Conservation (phyloP, 2,797 vertebrate species). For the Falco novaeseelandiae region DNA sequence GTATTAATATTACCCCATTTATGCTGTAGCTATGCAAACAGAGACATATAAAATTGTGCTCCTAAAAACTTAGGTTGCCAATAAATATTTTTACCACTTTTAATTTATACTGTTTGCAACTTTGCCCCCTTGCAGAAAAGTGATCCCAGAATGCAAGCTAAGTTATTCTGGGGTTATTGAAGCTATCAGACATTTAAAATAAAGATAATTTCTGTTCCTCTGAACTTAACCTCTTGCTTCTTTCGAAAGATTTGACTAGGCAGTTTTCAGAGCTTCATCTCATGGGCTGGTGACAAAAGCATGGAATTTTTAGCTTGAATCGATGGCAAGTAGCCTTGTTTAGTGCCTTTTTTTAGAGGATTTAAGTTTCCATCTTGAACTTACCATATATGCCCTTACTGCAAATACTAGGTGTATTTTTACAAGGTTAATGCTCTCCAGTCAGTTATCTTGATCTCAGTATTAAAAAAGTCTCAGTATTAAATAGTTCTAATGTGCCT, state of each 20-base stretch:
- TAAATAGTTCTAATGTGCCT: neutral
- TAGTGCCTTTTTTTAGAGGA: neutral
- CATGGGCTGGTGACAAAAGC: neutral
- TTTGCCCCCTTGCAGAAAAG: neutral
- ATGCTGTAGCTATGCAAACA: slow-evolving; percentile 61
- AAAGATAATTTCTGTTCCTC: neutral
- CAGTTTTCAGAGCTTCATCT: neutral
- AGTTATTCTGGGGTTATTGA: neutral
- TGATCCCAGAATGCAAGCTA: neutral
- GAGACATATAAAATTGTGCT: slow-evolving; percentile 71
- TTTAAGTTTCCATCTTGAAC: neutral
- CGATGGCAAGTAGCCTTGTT: neutral
- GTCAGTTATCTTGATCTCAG: neutral
- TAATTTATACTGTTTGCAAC: neutral
- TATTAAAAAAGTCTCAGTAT: neutral
- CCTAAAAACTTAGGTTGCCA: slow-evolving; percentile 45
- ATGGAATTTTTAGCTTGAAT: neutral
- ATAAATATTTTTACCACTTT: slow-evolving; percentile 61
- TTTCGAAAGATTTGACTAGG: neutral
- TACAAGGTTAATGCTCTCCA: neutral
- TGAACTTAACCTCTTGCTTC: neutral
- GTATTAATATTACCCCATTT: slow-evolving; percentile 70
- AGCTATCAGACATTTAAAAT: neutral
- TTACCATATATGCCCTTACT: neutral
- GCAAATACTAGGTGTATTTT: neutral